Base-by-base conservation (phyloP, 2,113 vertebrate genomes). In the Monopterus albus region DNA sequence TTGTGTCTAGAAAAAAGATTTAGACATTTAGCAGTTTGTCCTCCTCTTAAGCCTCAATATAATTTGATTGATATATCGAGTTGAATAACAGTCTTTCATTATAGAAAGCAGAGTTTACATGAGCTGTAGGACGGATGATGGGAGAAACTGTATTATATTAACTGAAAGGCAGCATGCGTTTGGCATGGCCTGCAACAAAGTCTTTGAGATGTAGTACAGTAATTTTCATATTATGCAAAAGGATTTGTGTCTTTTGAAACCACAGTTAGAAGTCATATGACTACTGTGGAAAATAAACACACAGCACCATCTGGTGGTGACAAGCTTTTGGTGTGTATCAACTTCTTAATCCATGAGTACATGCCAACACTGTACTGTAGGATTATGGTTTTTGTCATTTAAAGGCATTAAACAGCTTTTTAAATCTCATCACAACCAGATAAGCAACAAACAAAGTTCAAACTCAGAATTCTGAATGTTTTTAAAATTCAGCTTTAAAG, bases 261-360 rank as follows among this genome's bases (percentile, higher is more conserved):
- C 15, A 38, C 2, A 51, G 18, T 53, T 35, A 17, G 18, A 17
- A 58, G n/a, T 39, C 13, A 12, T 6, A 3, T 38, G 38, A 55
- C 23, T 6, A 10, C 38, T 36, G 25, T 55, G n/a, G 7, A 43
- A 53, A 68, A 46, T 50, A 26, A 18, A 35, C 33, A 28, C 26
- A 31, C 5, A 69, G 58, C 72, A 4, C 74, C 88, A 79, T 26
- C 88, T 83, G 25, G 61, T 79, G 85, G 63, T 18, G 1, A 23
- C 7, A 39, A n/a, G n/a, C n/a, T n/a, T n/a, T n/a, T n/a, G n/a
- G n/a, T n/a, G n/a, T n/a, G n/a, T n/a, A n/a, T n/a, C n/a, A n/a
- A n/a, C n/a, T n/a, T n/a, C n/a, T n/a, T n/a, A n/a, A n/a, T n/a
- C n/a, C n/a, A n/a, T n/a, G n/a, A n/a, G n/a, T n/a, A n/a, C n/a